A percentile compares a stretch with the other conserved stretches of the same genome.
Conservation (phyloP, 2,888 invertebrate genomes). For the Acleris laterana region DNA sequence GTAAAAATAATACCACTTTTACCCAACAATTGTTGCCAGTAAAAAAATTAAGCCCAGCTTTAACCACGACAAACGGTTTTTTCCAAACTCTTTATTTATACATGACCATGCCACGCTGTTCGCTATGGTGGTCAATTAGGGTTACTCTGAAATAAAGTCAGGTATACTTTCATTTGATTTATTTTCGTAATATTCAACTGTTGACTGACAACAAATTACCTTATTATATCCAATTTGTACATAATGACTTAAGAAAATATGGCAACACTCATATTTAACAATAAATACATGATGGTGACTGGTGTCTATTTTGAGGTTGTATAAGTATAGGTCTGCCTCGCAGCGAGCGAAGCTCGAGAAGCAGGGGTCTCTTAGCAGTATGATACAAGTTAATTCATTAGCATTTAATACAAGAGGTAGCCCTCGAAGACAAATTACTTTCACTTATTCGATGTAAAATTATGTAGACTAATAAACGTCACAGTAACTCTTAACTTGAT, state of each 20-base stretch:
- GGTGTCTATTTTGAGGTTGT: conserved; percentile 49
- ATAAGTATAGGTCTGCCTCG: conserved; percentile 32
- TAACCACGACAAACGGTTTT: too few relatives aligned
- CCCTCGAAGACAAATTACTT: conserved; percentile 30
- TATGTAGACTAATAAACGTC: conserved; percentile 50
- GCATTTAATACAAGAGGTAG: conserved; percentile 41
- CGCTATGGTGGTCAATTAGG: background rate
- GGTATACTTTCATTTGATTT: conserved; percentile 71
- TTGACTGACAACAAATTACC: conserved; percentile 84
- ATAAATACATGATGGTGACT: conserved; percentile 67
- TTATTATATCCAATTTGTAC: conserved; percentile 84
- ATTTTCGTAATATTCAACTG: conserved; percentile 84
- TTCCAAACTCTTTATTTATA: too few relatives aligned
- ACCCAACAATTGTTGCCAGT: too few relatives aligned
- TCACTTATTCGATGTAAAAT: conserved; percentile 43
- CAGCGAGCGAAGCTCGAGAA: conserved; percentile 4
- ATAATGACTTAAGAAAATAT: conserved; percentile 84
- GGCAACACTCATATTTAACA: conserved; percentile 84
- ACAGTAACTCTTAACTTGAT: conserved; percentile 58
- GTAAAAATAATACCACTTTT: too few relatives aligned
- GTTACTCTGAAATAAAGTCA: conserved; percentile 55
- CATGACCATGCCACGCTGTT: too few relatives aligned
- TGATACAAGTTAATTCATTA: conserved; percentile 19
- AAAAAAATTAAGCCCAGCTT: too few relatives aligned
- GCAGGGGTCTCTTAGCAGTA: conserved; percentile 24